Conservation (phyloP, 2,888 invertebrate species). For the Metallyticus violacea region DNA sequence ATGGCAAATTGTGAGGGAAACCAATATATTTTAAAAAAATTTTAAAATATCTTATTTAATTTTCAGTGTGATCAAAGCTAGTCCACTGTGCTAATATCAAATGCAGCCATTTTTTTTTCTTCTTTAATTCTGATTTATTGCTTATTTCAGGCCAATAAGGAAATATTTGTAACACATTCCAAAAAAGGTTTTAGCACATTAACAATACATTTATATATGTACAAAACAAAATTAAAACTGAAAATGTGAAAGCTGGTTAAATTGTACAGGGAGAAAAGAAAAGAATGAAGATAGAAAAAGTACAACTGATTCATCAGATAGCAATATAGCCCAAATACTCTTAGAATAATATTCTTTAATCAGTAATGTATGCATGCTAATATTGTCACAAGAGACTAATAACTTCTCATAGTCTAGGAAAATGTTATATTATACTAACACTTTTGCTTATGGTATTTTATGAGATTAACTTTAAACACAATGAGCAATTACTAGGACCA, state of each 20-base stretch:
- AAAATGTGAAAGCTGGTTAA: neutral
- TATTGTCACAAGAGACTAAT: too few species aligned
- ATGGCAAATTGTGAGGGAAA: neutral
- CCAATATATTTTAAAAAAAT: neutral
- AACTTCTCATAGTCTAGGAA: too few species aligned
- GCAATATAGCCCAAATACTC: neutral
- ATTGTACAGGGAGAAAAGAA: neutral
- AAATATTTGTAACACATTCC: neutral
- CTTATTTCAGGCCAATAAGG: neutral
- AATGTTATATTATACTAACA: too few species aligned
- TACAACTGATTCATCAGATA: neutral
- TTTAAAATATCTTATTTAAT: neutral
- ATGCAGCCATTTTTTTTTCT: neutral
- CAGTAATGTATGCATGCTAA: neutral
- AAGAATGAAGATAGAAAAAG: neutral
- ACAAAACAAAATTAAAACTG: neutral
- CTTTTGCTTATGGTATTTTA: neutral
- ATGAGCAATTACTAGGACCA: neutral
- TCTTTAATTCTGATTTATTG: neutral
- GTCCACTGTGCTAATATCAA: neutral
- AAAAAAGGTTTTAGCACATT: neutral
- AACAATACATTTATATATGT: neutral
- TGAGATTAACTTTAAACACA: neutral
- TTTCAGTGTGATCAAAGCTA: neutral
- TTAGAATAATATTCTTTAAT: neutral